These are phyloP conservation scores for Pleuronectes platessa DNA, from an alignment of 2,113 vertebrate genomes.

Conservation along the genomic window DNA sequence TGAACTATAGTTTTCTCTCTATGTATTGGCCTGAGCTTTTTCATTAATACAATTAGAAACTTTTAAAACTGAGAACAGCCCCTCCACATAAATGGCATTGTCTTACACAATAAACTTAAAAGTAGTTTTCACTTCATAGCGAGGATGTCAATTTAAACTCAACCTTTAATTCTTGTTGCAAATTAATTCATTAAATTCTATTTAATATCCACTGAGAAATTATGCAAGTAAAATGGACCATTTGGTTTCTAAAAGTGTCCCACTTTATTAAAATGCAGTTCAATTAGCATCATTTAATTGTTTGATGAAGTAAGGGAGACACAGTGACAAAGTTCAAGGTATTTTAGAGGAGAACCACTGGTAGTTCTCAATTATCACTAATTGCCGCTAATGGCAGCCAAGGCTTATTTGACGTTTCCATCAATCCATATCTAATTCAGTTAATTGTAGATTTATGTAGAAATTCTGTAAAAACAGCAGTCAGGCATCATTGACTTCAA, in stretches of 20 bases:
- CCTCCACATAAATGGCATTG: slow-evolving; percentile 1
- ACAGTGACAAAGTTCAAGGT: not conserved
- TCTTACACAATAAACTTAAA: not conserved
- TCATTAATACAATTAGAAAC: slow-evolving; percentile 4
- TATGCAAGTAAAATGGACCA: not conserved
- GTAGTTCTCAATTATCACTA: not conserved
- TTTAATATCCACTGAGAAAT: slow-evolving; percentile 11
- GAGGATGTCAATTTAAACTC: slow-evolving; percentile 20
- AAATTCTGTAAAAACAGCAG: slow-evolving; percentile 19
- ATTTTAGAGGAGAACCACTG: not conserved
- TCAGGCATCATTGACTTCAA: slow-evolving; percentile 23
- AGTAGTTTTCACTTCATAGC: not conserved
- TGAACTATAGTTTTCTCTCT: slow-evolving; percentile 1
- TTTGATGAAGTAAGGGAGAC: slow-evolving; percentile 11
- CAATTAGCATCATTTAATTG: not conserved
- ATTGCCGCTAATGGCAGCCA: not conserved
- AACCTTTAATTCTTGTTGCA: slow-evolving; percentile 21
- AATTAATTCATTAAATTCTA: slow-evolving; percentile 21
- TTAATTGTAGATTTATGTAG: slow-evolving; percentile 5
- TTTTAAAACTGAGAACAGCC: slow-evolving; percentile 11
- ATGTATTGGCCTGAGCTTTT: slow-evolving; percentile 10
- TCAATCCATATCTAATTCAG: slow-evolving; percentile 4
- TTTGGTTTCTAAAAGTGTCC: slow-evolving; percentile 10
- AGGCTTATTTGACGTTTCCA: not conserved
- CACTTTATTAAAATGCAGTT: not conserved